A percentile compares a stretch with the other conserved stretches of the same genome.
Evolutionary conservation across 2,797 vertebrate genomes (phyloP).

Genomic region (Hydrocynus forskahlii): DNA sequence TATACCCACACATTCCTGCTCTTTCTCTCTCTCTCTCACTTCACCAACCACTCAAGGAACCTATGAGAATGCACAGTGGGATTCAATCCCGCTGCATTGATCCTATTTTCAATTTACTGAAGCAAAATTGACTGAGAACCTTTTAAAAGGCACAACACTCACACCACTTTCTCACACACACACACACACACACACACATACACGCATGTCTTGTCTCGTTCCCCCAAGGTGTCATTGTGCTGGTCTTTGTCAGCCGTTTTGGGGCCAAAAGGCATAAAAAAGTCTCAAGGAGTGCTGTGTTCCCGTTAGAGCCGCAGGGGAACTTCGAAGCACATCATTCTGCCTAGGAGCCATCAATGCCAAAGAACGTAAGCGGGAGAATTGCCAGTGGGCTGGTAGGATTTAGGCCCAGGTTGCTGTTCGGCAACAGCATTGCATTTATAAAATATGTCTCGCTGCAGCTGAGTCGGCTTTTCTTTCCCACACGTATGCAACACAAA

Average conservation of each 20-base stretch:
- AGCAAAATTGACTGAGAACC: conserved; percentile 29
- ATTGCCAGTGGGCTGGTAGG: too few relatives aligned
- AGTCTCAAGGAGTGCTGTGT: not conserved
- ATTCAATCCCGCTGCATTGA: conserved; percentile 36
- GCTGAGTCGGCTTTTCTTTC: too few relatives aligned
- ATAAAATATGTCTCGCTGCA: too few relatives aligned
- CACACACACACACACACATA: not conserved
- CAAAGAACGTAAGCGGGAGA: too few relatives aligned
- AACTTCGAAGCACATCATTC: too few relatives aligned
- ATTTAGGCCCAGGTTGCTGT: too few relatives aligned
- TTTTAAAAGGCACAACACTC: conserved; percentile 22
- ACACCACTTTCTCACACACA: too few relatives aligned
- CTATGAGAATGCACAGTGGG: conserved; percentile 23
- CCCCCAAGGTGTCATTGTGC: not conserved
- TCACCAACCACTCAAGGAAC: not conserved
- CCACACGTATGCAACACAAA: too few relatives aligned
- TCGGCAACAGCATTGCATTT: too few relatives aligned
- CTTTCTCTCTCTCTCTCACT: conserved; percentile 5
- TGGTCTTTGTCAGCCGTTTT: not conserved
- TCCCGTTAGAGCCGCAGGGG: not conserved
- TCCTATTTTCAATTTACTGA: conserved; percentile 51
- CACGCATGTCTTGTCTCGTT: not conserved
- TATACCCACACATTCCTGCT: not conserved
- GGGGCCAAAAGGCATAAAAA: not conserved
- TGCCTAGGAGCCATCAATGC: too few relatives aligned